Evolutionary conservation across 2,113 vertebrate species (phyloP), one percentile per base, ranked within the genome.

Genomic region (Ctenodactylus gundi): DNA sequence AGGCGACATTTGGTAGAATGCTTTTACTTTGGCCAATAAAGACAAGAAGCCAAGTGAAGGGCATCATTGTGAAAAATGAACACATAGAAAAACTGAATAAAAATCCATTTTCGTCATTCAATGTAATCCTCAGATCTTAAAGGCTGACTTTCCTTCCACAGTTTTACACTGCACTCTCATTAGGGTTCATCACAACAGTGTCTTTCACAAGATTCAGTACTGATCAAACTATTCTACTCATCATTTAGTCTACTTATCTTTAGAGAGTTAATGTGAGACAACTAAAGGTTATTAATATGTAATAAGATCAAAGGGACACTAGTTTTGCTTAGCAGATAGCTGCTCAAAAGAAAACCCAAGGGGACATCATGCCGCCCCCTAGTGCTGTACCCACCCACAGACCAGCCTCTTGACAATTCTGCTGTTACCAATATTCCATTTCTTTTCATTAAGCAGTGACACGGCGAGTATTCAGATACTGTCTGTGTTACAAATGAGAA

Each of bases 371-470:
- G 44, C 90, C 55, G 81, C 94, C 87, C 62, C 93, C 94, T 57
- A 64, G 75, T 88, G 86, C 4, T 2, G 46, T 51, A 80, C 20
- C 49, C 55, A 80, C 20, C 49, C n/a, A 83, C 73, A 83, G 34
- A 0, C 1, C 77, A 0, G 1, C 53, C 97, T 15, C 65, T 25
- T 44, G 60, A 13, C 58, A 78, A 2, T 0, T 0, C 3, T 67
- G 49, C 89, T 34, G 67, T 64, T 49, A 89, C 39, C 41, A 88
- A 75, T 78, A 70, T 83, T 67, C 94, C 88, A 77, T 91, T 95
- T n/a, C 73, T 92, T 95, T 96, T 85, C 85, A 81, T 88, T 58
- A 96, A 97, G 93, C 58, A 91, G 85, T 73, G 93, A 95, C 94
- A 97, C 23, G 13, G 58, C 55, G 90, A 93, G 78, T 94, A 49